These are phyloP conservation scores for Panthera uncia DNA, from an alignment of 2,113 vertebrate genomes.

Conservation along the genomic window DNA sequence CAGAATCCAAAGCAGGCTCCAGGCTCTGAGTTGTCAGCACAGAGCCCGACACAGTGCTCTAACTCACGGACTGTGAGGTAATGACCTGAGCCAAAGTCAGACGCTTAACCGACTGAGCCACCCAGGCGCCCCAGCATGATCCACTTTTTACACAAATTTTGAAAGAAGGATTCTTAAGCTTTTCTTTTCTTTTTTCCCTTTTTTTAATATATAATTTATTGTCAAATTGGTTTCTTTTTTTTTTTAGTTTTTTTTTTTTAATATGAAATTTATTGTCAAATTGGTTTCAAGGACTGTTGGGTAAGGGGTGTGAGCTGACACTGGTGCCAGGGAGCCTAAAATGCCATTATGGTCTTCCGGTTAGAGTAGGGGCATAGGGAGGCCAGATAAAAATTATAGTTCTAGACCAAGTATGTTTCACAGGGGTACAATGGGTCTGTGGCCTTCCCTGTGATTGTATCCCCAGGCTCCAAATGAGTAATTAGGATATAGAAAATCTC, in stretches of 20 bases:
- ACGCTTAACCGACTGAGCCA: too few species aligned
- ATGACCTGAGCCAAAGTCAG: too few species aligned
- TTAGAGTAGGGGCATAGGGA: background rate
- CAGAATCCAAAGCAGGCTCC: too few species aligned
- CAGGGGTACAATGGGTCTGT: background rate
- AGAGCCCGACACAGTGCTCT: too few species aligned
- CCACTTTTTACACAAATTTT: background rate
- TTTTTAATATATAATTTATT: too few species aligned
- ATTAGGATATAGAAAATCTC: background rate
- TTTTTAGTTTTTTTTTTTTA: too few species aligned
- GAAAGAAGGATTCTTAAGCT: background rate
- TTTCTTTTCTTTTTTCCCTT: background rate
- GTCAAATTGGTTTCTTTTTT: too few species aligned
- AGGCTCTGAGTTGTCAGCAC: too few species aligned
- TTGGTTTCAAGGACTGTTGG: background rate
- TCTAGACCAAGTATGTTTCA: background rate
- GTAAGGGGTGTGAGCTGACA: background rate
- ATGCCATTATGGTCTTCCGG: background rate
- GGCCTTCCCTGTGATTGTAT: background rate
- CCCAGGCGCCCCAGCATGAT: too few species aligned
- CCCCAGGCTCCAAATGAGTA: background rate
- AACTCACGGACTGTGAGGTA: too few species aligned
- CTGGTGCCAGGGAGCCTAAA: background rate
- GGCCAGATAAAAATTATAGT: background rate
- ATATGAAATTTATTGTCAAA: too few species aligned